Evolutionary conservation across 2,888 invertebrate genomes (phyloP).

Genomic region (Nebria salina): DNA sequence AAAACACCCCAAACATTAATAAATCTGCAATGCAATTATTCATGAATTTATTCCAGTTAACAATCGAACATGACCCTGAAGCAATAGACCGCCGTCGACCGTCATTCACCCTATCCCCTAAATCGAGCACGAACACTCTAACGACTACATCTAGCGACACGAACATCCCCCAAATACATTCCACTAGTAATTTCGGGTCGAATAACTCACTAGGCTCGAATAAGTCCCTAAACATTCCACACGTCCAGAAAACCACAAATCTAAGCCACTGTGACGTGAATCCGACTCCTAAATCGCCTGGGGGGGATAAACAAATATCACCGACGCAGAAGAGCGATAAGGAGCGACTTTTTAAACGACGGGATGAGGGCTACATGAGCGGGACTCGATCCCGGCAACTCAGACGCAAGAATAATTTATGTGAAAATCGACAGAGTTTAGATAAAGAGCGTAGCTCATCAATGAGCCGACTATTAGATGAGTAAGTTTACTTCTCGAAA

Average conservation of each 20-base stretch:
- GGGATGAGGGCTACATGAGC: constrained; percentile 70
- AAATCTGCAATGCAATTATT: neutral
- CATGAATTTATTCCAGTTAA: constrained; percentile 68
- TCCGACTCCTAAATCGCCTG: constrained; percentile 42
- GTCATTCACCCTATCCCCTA: constrained; percentile 49
- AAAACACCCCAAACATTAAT: constrained; percentile 50
- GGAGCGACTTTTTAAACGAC: constrained; percentile 66
- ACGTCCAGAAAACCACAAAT: constrained; percentile 51
- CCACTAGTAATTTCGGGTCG: constrained; percentile 29
- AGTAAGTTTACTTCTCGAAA: constrained; percentile 62
- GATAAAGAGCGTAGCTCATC: constrained; percentile 88
- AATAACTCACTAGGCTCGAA: constrained; percentile 49
- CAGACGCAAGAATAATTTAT: constrained; percentile 65
- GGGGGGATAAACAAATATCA: constrained; percentile 51
- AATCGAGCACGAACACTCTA: constrained; percentile 55
- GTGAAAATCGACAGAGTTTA: constrained; percentile 56
- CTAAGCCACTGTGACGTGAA: constrained; percentile 46
- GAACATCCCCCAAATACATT: constrained; percentile 56
- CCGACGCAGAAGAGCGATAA: constrained; percentile 60
- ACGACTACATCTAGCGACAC: constrained; percentile 62
- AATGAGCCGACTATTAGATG: constrained; percentile 84
- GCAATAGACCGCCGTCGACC: constrained; percentile 67
- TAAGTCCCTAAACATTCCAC: constrained; percentile 51
- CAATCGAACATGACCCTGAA: constrained; percentile 90
- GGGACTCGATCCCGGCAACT: constrained; percentile 72